Conservation (phyloP, 2,113 vertebrate species). For the Hemibagrus wyckioides region DNA sequence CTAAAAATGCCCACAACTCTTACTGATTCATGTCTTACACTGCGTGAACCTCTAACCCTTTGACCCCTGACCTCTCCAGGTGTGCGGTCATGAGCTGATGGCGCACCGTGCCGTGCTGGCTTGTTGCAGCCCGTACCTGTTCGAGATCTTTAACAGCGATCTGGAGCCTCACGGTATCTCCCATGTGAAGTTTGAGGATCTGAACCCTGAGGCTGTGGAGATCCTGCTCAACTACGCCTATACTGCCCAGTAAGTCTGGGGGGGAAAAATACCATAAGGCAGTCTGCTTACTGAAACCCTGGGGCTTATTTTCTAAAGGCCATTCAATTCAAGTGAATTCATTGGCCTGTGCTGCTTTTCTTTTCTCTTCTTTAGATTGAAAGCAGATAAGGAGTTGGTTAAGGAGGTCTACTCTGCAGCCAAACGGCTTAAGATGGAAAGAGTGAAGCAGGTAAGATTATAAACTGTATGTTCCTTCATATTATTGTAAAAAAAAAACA, state of each 20-base stretch:
- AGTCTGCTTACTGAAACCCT: not conserved
- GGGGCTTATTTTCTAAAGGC: not conserved
- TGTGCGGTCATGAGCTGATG: constrained; percentile 95
- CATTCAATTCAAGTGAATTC: not conserved
- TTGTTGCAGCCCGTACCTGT: constrained; percentile 97
- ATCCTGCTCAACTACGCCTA: constrained; percentile 96
- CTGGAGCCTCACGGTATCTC: constrained; percentile 90
- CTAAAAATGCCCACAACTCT: too few species aligned
- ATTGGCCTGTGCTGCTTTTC: not conserved
- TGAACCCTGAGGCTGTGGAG: constrained; percentile 96
- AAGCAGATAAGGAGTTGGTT: constrained; percentile 95
- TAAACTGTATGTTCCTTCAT: not conserved
- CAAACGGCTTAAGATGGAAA: constrained; percentile 96
- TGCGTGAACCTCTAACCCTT: not conserved
- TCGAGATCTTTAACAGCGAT: constrained; percentile 97
- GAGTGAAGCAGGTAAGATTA: constrained; percentile 89
- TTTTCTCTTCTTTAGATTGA: constrained; percentile 76
- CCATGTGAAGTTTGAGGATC: constrained; percentile 96
- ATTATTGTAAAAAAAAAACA: not conserved
- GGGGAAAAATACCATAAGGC: not conserved
- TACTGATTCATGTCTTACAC: not conserved
- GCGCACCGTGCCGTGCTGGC: constrained; percentile 96
- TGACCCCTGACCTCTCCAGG: constrained; percentile 68
- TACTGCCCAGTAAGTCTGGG: constrained; percentile 91
- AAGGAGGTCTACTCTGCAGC: constrained; percentile 98